phyloP scores from a whole-genome alignment of 2,888 invertebrate species.

The Sinodicranocentrus sp. region DNA sequence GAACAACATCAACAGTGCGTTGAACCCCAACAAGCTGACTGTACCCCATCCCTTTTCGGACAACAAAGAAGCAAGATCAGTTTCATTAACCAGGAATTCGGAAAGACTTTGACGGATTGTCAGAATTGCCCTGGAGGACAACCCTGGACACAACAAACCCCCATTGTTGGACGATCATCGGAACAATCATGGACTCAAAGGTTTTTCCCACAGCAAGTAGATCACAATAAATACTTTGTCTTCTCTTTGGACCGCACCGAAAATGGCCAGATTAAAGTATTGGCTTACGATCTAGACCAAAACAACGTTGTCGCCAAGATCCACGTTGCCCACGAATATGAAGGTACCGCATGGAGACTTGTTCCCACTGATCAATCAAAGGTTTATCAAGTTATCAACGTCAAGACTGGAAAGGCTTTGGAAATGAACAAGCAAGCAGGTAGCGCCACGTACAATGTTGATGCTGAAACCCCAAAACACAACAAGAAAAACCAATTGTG shows the following conservation, averaged over 20 bases:
- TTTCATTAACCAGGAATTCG: constrained; percentile 27
- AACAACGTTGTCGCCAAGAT: constrained; percentile 11
- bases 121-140: constrained; percentile 39
- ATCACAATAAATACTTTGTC: constrained; percentile 28
- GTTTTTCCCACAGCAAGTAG: constrained; percentile 29
- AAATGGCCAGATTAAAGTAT: neutral
- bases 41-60: constrained; percentile 38
- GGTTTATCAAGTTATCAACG: constrained; percentile 38
- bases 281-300: constrained; percentile 8
- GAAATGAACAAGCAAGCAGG: constrained; percentile 28
- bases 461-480: constrained; percentile 41
- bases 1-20: constrained; percentile 32
- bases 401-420: constrained; percentile 31
- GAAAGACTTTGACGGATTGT: constrained; percentile 41
- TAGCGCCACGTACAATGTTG: constrained; percentile 32
- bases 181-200: constrained; percentile 49
- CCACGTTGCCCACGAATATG: neutral
- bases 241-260: constrained; percentile 42
- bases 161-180: constrained; percentile 29
- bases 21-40: constrained; percentile 43
- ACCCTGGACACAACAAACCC: constrained; percentile 27
- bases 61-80: constrained; percentile 30
- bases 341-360: constrained; percentile 32
- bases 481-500: constrained; percentile 46
- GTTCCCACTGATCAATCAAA: constrained; percentile 39